A percentile compares a stretch with the other conserved stretches of the same genome.
These are phyloP conservation scores for Tachyglossus aculeatus DNA, from an alignment of 2,797 vertebrate genomes.

Conservation along the genomic window DNA sequence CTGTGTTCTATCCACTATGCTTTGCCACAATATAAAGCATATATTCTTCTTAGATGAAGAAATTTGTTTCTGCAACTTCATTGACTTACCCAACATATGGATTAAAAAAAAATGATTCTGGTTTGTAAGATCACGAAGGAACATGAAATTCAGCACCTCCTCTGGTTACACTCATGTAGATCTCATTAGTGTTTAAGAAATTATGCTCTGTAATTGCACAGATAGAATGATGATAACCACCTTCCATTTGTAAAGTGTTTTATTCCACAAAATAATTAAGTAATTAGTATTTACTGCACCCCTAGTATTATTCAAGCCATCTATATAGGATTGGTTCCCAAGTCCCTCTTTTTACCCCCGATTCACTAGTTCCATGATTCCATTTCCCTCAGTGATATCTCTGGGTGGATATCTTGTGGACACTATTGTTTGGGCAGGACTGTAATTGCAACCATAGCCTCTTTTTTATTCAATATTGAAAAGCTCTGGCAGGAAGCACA, in stretches of 20 bases:
- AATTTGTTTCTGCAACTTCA: no score
- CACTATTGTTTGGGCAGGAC: no score
- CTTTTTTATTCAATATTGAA: no score
- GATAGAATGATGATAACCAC: conserved; percentile 1
- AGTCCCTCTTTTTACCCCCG: not conserved
- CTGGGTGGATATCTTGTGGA: not conserved
- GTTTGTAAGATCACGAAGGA: not conserved
- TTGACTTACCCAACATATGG: no score
- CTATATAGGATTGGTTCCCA: not conserved
- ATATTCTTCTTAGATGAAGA: no score
- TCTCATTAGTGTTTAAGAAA: conserved; percentile 18
- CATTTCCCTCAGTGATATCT: not conserved
- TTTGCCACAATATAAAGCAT: no score
- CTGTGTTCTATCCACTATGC: no score
- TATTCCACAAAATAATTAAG: not conserved
- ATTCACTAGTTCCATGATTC: not conserved
- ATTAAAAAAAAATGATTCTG: conserved; percentile 3
- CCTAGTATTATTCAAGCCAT: not conserved
- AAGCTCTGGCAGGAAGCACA: no score
- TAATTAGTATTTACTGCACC: not conserved
- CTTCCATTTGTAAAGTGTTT: conserved; percentile 6
- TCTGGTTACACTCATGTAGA: not conserved
- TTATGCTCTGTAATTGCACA: not conserved
- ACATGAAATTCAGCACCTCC: conserved; percentile 3
- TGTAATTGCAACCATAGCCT: no score